Evolutionary conservation across 2,113 vertebrate species (phyloP).

Genomic region (Excalfactoria chinensis): DNA sequence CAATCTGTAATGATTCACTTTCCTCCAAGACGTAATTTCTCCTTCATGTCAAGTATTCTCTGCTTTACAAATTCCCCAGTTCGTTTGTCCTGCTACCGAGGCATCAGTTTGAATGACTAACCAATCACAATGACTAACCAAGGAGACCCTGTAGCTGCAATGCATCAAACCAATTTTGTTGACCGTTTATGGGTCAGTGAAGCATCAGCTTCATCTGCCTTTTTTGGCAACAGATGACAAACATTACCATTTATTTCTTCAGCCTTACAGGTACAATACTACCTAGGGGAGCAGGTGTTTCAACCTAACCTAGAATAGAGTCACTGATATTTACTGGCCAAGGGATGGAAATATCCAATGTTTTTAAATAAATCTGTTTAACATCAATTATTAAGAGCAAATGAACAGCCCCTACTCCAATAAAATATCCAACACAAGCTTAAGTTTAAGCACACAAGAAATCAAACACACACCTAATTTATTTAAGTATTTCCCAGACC

Average conservation of each 20-base stretch:
- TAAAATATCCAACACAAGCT: not conserved
- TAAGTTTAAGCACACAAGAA: not conserved
- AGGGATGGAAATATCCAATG: not conserved
- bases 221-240: not conserved
- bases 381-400: not conserved
- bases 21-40: not conserved
- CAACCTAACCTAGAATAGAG: not conserved
- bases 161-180: slow-evolving; percentile 32
- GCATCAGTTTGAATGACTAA: not conserved
- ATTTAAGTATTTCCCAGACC: not conserved
- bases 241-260: not conserved
- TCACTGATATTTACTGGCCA: not conserved
- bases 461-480: not conserved
- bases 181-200: not conserved
- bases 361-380: not conserved
- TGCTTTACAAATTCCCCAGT: not conserved
- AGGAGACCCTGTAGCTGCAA: slow-evolving; percentile 42
- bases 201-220: not conserved
- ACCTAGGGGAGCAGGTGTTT: not conserved
- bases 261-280: not conserved
- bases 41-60: not conserved
- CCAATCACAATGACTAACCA: slow-evolving; percentile 34
- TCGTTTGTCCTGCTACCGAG: not conserved
- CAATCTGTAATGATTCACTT: not conserved
- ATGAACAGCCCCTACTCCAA: not conserved